Evolutionary conservation across 2,888 invertebrate genomes (phyloP).

Genomic region (Cistogaster globosa): DNA sequence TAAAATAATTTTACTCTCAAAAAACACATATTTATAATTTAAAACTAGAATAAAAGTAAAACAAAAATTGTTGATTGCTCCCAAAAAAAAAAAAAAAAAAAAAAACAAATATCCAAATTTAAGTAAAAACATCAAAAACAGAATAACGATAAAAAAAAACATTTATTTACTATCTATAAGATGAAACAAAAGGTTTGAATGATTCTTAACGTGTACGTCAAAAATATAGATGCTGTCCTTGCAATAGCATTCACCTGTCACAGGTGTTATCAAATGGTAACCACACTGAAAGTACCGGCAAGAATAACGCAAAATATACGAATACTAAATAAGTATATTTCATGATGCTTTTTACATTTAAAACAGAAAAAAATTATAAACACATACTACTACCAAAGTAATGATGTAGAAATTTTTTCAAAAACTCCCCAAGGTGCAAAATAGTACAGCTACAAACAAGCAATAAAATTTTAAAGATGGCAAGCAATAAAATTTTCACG

Average conservation of each 20-base stretch:
- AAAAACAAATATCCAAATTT: too few species aligned
- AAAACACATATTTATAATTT: too few species aligned
- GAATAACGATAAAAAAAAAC: too few species aligned
- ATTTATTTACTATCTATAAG: too few species aligned
- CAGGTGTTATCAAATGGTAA: constrained; percentile 17
- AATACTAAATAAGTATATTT: neutral
- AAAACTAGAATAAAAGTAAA: too few species aligned
- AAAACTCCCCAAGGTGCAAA: constrained; percentile 50
- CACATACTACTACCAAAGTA: neutral
- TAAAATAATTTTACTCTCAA: too few species aligned
- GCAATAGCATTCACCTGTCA: constrained; percentile 29
- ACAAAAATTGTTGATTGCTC: too few species aligned
- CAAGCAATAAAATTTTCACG: neutral
- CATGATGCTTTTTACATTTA: neutral
- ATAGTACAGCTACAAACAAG: constrained; percentile 1
- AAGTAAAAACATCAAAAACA: too few species aligned
- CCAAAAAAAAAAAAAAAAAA: too few species aligned
- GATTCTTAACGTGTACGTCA: too few species aligned
- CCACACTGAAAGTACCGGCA: constrained; percentile 2
- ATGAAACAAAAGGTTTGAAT: too few species aligned
- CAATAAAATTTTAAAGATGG: neutral
- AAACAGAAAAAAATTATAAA: neutral
- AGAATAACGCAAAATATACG: neutral
- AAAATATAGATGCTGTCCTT: neutral
- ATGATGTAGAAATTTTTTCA: constrained; percentile 5